Base-by-base conservation (phyloP, 1,140 invertebrate genomes). In the Drosophila ananassae region DNA sequence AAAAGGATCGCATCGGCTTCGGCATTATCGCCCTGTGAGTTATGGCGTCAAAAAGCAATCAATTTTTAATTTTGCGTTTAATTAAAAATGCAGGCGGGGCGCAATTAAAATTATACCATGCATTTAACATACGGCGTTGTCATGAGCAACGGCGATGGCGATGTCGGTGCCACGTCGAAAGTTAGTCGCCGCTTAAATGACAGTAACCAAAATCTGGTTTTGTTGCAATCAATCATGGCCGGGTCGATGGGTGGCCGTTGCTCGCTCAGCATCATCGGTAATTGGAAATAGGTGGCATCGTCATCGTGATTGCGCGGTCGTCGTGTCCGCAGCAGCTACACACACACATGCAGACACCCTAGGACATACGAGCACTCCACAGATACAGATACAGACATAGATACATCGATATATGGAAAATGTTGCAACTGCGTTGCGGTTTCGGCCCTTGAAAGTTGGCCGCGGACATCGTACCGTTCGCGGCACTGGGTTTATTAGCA, bases 121-220 rank as follows among this genome's bases (percentile, higher is more conserved):
- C 53, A 76, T 77, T 64, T 63, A 62, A 58, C 60, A 66, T 58
- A 61, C 47, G 63, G 13, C 60, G 63, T 46, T 10, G 34, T 41
- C 47, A 2, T 12, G 34, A 25, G 60, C 57, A 52, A 64, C 34
- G 34, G 4, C 28, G 32, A 25, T 12, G 44, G 24, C 34, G 12
- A n/a, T 3, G 34, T 37, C 34, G 17, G 48, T 69, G 47, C 57
- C 48, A 57, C 24, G 55, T 61, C 78, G 59, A 82, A 85, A 87
- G 82, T 78, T 87, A 87, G 82, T 61, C 25, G 59, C 48, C 66
- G 59, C 78, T 87, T 89, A 89, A 87, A 82, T 87, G 82, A 89
- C 82, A 87, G 83, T 69, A 72, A 87, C 82, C 82, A 87, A 87
- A 87, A 87, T 87, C 83, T 87, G 82, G 82, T 87, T 87, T 82